Evolutionary conservation across 2,797 vertebrate genomes (phyloP), one percentile per base, ranked within the genome.

Genomic region (Leptoclinus maculatus): DNA sequence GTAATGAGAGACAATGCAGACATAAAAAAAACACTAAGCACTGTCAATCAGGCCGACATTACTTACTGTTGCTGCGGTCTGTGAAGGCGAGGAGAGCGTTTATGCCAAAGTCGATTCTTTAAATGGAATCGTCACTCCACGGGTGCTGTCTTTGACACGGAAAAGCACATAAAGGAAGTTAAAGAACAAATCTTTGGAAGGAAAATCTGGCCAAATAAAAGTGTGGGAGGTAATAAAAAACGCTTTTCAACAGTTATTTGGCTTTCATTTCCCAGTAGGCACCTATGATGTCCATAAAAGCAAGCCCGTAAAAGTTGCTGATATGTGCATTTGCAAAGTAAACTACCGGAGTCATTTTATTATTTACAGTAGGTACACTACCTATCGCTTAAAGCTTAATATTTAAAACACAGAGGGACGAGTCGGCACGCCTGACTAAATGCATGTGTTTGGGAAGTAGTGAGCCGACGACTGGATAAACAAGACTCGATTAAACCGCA

Each of bases 11-110:
- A 87, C 25, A 72, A 70, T 23, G 29, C 39, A 66, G 62, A 73
- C 70, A 53, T 70, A 5, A 19, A 74, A 23, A 64, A 59, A 56
- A n/a, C n/a, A n/a, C n/a, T n/a, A n/a, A n/a, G n/a, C 64, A 80
- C 39, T 66, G 45, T 72, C 81, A 81, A 81, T 83, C 69, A 76
- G 66, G 71, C 76, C 23, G 49, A 69, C 63, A 84, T 75, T 25
- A 41, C n/a, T 73, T 54, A 41, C 39, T 29, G 53, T 71, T 25
- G 13, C 65, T 38, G 66, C 56, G 29, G 49, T 54, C 19, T 59
- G 53, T 47, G 66, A 47, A 19, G 56, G 10, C 2, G 2, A 68
- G 49, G 23, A 21, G 62, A 77, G 43, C 16, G 7, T 63, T 69
- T 34, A 71, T 62, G 51, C 51, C 65, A 62, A 65, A 69, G 71